These are phyloP conservation scores for Aurelia coerulea DNA, from an alignment of 30 jellyfish, hydroid and myxozoan species.

Conservation along the genomic window DNA sequence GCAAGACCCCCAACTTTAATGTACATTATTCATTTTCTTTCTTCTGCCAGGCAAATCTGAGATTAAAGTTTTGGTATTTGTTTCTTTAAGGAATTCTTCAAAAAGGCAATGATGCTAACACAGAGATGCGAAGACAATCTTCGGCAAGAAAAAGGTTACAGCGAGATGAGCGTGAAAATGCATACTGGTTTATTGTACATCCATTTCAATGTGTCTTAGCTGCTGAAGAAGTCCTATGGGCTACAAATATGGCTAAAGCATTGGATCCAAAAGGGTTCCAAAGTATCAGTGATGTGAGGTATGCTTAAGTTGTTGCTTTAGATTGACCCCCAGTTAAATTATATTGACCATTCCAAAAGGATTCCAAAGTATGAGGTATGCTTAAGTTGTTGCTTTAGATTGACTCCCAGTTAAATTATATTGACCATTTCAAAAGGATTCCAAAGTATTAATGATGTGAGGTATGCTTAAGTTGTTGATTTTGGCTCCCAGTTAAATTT, in stretches of 20 bases:
- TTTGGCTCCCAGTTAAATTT: background rate
- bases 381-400: no score
- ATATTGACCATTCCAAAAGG: no score
- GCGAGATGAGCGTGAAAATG: constrained; percentile 39
- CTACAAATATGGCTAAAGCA: constrained; percentile 37
- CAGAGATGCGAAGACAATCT: constrained; percentile 11
- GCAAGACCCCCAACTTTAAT: no score
- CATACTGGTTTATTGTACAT: constrained; percentile 58
- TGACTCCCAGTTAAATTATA: no score
- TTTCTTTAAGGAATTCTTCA: constrained; percentile 15
- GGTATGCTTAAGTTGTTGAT: constrained; percentile 1
- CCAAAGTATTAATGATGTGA: constrained; percentile 35
- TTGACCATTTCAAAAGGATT: background rate
- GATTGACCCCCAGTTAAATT: background rate
- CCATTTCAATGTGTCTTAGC: constrained; percentile 68
- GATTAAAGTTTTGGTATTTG: background rate
- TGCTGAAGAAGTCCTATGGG: constrained; percentile 68
- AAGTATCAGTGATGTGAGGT: constrained; percentile 50
- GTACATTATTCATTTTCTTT: no score
- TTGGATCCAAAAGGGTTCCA: constrained; percentile 27
- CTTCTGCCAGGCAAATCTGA: no score
- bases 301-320: background rate
- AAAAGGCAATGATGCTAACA: background rate
- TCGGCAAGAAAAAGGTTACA: constrained; percentile 35
- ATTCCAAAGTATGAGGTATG: no score